Base-by-base conservation (phyloP, 2,797 vertebrate genomes). In the Vipera ursinii region DNA sequence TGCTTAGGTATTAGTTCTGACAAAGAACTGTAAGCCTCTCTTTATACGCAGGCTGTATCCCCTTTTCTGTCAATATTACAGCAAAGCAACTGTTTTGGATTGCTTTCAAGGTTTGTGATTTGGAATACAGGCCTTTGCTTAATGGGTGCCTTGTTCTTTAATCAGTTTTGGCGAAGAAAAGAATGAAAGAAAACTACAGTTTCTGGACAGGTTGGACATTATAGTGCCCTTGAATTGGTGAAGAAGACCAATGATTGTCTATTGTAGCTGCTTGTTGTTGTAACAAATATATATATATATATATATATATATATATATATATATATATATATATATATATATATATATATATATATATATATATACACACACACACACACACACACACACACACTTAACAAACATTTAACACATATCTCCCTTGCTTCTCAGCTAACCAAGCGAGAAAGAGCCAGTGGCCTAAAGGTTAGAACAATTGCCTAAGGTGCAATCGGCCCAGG, bases 1-100 rank as follows among this genome's bases (percentile, higher is more conserved):
- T 90, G 55, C 63, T 90, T 78, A 78, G 89, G 73, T 90, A 78
- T 78, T 90, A 92, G 59, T 87, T 60, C 63, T 78, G 44, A 48
- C 51, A 53, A 60, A 86, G 89, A 78, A 87, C 7, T 26, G 2
- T 48, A 60, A 90, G 56, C 87, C 63, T 17, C 20, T 32, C 5
- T 55, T 87, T 87, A 65, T 60, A 26, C 53, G 17, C 28, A 20
- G 22, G 61, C 56, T 24, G 38, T 57, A 61, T 55, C 32, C 51
- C 48, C 55, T 32, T 60, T 91, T 87, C 60, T 56, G 24, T 44
- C 38, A 28, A 26, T 87, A 57, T 44, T 69, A 57, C 14, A 87
- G 60, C 51, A 87, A 17, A 69, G 60, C 48, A 56, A 22, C 20
- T 55, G 22, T 85, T 1, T 26, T 38, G 85, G n/a, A 6, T 87